A percentile compares a stretch with the other conserved stretches of the same genome.
phyloP scores from a whole-genome alignment of 2,888 invertebrate genomes.

The Phanerotoma sp. region DNA sequence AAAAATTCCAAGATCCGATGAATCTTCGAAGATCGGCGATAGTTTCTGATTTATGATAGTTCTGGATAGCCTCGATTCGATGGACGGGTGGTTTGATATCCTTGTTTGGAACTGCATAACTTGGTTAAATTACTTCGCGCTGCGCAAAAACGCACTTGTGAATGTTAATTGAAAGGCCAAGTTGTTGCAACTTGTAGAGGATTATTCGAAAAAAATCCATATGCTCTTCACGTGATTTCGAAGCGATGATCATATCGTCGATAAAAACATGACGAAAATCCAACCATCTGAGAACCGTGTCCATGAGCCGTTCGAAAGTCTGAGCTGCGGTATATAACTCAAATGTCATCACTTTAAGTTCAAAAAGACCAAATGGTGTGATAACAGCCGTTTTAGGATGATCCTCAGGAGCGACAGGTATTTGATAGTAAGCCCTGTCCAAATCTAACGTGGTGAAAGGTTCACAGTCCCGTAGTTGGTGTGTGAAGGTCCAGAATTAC shows the following conservation, averaged over 20 bases:
- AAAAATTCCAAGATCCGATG: background rate
- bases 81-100: conserved; percentile 41
- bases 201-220: background rate
- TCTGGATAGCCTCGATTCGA: conserved; percentile 39
- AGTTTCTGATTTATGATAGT: conserved; percentile 38
- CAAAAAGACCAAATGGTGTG: conserved; percentile 42
- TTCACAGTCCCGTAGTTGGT: background rate
- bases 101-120: conserved; percentile 22
- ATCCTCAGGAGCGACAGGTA: conserved; percentile 32
- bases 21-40: background rate
- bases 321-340: conserved; percentile 37
- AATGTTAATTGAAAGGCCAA: conserved; percentile 10
- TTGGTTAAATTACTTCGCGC: conserved; percentile 6
- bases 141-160: conserved; percentile 9
- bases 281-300: conserved; percentile 7
- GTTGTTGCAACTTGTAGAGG: background rate
- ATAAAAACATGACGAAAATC: conserved; percentile 25
- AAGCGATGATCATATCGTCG: conserved; percentile 7
- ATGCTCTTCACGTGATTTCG: conserved; percentile 9
- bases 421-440: conserved; percentile 23
- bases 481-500: background rate
- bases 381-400: conserved; percentile 40
- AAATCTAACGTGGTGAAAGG: conserved; percentile 25
- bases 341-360: conserved; percentile 29
- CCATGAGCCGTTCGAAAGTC: conserved; percentile 22